Evolutionary conservation across 2,888 invertebrate genomes (phyloP), one percentile per base, ranked within the genome.

Genomic region (Catocala nupta): DNA sequence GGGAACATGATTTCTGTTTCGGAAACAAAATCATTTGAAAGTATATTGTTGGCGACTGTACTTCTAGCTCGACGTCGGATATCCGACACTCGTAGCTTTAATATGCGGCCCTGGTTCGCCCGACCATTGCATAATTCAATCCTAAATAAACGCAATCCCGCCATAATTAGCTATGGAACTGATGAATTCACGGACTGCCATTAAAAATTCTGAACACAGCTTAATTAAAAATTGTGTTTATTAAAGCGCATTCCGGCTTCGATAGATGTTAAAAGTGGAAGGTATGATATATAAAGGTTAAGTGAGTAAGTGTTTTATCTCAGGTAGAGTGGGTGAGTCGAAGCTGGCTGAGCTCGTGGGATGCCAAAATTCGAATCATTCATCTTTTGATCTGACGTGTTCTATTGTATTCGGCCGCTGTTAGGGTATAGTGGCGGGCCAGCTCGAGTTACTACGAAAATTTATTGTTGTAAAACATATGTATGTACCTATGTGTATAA

Each of bases 301-400:
- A 71, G 71, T 77, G 79, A 73, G 78, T 82, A 82, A 81, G 72
- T 66, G 76, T 82, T 81, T 83, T 82, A 87, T 85, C 85, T 82
- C 88, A 89, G 90, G 89, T 91, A 89, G 87, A 80, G 75, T 74
- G 61, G 59, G 62, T 51, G 68, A 56, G 55, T 39, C 13, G 25
- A 9, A 36, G 44, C 9, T 25, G 25, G 43, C 25, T 9, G 60
- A 48, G 68, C 49, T 75, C 75, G 86, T 84, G 82, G 84, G 87
- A 88, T 84, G 85, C 84, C 87, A 77, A 90, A 89, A 87, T 89
- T 85, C 81, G 85, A 89, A 91, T 89, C 92, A 94, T 94, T 93
- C 90, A 91, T 94, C 93, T 93, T 93, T 85, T 90, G 90, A 92
- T 92, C 93, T 91, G 94, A 94, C 93, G 85, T 82, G 81, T 86